Evolutionary conservation across 2,888 invertebrate genomes (phyloP).

Genomic region (Xestoiulus laeticollis): DNA sequence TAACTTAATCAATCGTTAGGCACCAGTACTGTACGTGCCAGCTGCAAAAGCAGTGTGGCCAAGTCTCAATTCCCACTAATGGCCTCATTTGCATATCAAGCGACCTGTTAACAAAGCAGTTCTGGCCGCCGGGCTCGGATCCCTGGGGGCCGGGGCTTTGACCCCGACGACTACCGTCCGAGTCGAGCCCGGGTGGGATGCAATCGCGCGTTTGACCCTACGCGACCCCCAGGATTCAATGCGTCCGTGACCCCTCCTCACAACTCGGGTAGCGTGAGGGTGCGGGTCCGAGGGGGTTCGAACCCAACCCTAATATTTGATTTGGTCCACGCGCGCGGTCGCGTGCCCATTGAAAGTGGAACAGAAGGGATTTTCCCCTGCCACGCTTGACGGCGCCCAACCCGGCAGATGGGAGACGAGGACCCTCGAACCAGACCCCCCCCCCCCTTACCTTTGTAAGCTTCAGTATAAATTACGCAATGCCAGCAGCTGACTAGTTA

Average conservation of each 20-base stretch:
- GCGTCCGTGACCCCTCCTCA: not conserved
- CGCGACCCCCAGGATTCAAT: not conserved
- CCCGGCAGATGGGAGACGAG: conserved; percentile 27
- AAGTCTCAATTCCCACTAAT: not conserved
- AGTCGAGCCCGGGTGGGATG: not conserved
- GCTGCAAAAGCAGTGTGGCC: not conserved
- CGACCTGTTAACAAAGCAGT: not conserved
- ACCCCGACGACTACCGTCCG: not conserved
- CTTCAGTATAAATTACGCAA: not conserved
- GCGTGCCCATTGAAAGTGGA: not conserved
- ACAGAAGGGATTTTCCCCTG: not conserved
- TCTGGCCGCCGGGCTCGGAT: not conserved
- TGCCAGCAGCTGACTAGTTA: not conserved
- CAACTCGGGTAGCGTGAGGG: not conserved
- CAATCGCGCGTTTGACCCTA: not conserved
- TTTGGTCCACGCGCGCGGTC: not conserved
- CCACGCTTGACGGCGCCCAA: not conserved
- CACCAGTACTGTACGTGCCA: not conserved
- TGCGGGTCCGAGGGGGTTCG: not conserved
- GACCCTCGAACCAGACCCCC: not conserved
- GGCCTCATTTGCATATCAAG: conserved; percentile 12
- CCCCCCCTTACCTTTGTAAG: not conserved
- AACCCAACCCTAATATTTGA: not conserved
- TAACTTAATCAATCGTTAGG: not conserved
- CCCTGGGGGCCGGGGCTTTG: not conserved